Evolutionary conservation across 2,797 vertebrate species (phyloP).

Genomic region (Erithacus rubecula): DNA sequence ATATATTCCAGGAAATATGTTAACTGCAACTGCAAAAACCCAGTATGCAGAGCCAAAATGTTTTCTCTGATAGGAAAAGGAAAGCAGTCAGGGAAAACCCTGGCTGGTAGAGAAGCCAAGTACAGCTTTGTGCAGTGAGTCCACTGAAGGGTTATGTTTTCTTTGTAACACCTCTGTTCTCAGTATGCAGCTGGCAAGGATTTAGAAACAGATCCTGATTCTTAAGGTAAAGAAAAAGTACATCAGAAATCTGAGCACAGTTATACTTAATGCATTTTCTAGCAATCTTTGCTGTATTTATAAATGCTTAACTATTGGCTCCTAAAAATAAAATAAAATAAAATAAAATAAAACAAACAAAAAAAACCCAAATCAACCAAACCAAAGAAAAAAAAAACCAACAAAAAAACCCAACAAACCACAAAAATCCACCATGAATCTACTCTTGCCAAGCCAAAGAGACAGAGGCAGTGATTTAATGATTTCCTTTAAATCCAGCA

Average conservation of each 20-base stretch:
- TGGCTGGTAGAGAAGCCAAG: not conserved
- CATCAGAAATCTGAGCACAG: not conserved
- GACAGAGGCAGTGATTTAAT: not conserved
- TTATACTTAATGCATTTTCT: not conserved
- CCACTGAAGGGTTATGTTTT: not conserved
- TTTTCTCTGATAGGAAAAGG: not conserved
- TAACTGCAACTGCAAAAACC: not conserved
- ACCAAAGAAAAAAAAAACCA: too few relatives aligned
- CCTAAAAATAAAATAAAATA: not conserved
- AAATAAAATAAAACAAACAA: rapidly evolving
- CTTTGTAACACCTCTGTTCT: not conserved
- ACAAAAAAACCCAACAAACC: not conserved
- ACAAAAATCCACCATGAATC: not conserved
- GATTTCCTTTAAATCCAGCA: not conserved
- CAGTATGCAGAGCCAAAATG: not conserved
- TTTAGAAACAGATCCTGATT: not conserved
- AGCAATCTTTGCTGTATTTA: not conserved
- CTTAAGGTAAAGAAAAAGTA: not conserved
- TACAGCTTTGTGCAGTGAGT: not conserved
- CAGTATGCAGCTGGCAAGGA: not conserved
- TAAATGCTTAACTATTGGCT: not conserved
- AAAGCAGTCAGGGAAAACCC: not conserved
- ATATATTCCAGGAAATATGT: not conserved
- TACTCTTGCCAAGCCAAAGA: not conserved
- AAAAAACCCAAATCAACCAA: not conserved